Evolutionary conservation across 2,113 vertebrate species (phyloP).

Genomic region (Tachycineta bicolor): DNA sequence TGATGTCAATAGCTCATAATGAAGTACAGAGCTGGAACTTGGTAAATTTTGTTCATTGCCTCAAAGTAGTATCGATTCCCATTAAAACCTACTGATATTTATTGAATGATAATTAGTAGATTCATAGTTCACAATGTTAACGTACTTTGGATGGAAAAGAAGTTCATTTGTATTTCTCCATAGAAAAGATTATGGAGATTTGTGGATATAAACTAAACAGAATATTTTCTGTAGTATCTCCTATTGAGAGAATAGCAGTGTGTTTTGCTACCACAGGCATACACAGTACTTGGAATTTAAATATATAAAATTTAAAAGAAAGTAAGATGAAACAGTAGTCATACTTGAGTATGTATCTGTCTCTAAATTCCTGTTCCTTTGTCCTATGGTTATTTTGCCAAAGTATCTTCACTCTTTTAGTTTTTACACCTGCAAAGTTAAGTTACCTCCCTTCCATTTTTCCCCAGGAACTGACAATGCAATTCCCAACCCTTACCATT

Average conservation of each 20-base stretch:
- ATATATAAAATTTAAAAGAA: not conserved
- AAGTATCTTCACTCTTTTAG: not conserved
- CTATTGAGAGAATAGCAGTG: not conserved
- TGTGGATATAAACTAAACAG: not conserved
- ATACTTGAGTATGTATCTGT: not conserved
- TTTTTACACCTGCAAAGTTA: not conserved
- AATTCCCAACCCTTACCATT: rapidly evolving
- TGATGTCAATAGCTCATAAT: not conserved
- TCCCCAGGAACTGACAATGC: not conserved
- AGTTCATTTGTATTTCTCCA: not conserved
- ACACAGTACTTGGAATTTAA: not conserved
- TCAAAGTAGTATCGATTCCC: conserved; percentile 12
- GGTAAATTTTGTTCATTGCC: not conserved
- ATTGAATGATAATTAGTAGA: not conserved
- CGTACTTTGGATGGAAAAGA: not conserved
- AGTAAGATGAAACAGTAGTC: not conserved
- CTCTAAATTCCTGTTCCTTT: not conserved
- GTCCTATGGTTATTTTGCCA: not conserved
- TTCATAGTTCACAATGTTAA: not conserved
- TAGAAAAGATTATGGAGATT: not conserved
- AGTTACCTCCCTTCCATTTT: not conserved
- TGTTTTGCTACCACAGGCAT: not conserved
- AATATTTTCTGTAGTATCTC: not conserved
- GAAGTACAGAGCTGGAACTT: not conserved
- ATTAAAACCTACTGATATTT: conserved; percentile 21